phyloP scores from a whole-genome alignment of 30 jellyfish, hydroid and myxozoan genomes.

The Hydractinia echinata region DNA sequence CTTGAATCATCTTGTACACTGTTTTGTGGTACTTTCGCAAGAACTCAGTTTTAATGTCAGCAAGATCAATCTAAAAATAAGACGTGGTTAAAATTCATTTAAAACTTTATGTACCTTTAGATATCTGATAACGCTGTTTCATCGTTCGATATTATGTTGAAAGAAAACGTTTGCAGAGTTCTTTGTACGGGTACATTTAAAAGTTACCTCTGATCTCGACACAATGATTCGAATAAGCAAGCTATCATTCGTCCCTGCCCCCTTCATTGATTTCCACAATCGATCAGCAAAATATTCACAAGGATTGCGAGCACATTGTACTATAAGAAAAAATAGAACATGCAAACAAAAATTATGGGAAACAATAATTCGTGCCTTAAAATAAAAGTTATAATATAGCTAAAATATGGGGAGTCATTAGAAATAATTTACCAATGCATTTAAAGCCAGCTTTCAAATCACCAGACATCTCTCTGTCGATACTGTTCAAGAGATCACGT shows the following conservation, averaged over 20 bases:
- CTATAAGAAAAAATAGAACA: conserved; percentile 30
- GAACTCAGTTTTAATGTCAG: conserved; percentile 72
- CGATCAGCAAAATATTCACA: conserved; percentile 95
- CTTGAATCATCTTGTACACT: conserved; percentile 91
- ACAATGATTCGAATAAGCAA: conserved; percentile 75
- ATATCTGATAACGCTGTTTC: not conserved
- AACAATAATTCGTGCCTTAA: not conserved
- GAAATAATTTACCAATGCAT: conserved; percentile 93
- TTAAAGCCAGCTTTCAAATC: conserved; percentile 89
- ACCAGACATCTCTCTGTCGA: conserved; percentile 97
- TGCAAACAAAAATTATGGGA: not conserved
- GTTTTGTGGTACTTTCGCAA: conserved; percentile 87
- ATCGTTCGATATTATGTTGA: too few relatives aligned
- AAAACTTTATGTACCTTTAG: not conserved
- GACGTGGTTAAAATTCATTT: not conserved
- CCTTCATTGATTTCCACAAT: conserved; percentile 88
- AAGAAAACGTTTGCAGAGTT: not conserved
- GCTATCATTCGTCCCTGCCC: conserved; percentile 93
- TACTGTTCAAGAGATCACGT: conserved; percentile 75
- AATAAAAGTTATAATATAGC: too few relatives aligned
- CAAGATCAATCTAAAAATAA: conserved; percentile 71
- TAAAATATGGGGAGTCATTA: too few relatives aligned
- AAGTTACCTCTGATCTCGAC: conserved; percentile 84
- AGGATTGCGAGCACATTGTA: conserved; percentile 81
- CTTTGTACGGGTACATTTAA: not conserved